Evolutionary conservation across 2,113 vertebrate genomes (phyloP).

Genomic region (Columba janthina): DNA sequence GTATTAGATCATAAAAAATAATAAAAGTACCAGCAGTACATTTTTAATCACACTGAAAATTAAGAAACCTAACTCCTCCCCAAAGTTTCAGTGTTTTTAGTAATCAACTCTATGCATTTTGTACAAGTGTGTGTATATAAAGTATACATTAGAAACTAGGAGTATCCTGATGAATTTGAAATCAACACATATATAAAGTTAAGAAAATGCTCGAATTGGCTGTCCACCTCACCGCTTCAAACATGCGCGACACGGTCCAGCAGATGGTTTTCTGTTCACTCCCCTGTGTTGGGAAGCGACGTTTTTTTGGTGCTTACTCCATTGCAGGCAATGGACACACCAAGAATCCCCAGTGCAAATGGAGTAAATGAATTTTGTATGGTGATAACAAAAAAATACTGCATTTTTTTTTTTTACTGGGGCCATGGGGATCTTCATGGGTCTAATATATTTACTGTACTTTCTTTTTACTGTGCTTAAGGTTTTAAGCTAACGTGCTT

Average conservation of each 20-base stretch:
- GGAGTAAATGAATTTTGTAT: conserved; percentile 48
- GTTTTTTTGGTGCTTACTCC: conserved; percentile 54
- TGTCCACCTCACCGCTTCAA: conserved; percentile 36
- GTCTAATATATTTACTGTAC: conserved; percentile 36
- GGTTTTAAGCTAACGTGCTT: conserved; percentile 44
- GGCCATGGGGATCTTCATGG: conserved; percentile 44
- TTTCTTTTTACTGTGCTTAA: conserved; percentile 50
- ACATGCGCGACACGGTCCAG: conserved; percentile 24
- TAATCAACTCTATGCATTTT: conserved; percentile 83
- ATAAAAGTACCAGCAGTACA: conserved; percentile 77
- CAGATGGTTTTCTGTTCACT: conserved; percentile 46
- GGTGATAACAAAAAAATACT: background rate
- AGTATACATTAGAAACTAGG: conserved; percentile 51
- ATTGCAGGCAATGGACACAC: conserved; percentile 65
- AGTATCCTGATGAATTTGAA: conserved; percentile 71
- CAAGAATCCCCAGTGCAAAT: conserved; percentile 45
- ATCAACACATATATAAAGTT: conserved; percentile 41
- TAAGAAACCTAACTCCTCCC: conserved; percentile 76
- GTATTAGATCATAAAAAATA: conserved; percentile 75
- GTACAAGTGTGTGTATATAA: conserved; percentile 73
- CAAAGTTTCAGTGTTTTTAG: conserved; percentile 77
- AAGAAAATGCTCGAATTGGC: conserved; percentile 49
- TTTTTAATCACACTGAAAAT: conserved; percentile 81
- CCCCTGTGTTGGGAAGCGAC: conserved; percentile 27
- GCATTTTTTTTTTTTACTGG: conserved; percentile 4